These are phyloP conservation scores for Nilaparvata lugens DNA, from an alignment of 1,140 invertebrate genomes.

Conservation along the genomic window DNA sequence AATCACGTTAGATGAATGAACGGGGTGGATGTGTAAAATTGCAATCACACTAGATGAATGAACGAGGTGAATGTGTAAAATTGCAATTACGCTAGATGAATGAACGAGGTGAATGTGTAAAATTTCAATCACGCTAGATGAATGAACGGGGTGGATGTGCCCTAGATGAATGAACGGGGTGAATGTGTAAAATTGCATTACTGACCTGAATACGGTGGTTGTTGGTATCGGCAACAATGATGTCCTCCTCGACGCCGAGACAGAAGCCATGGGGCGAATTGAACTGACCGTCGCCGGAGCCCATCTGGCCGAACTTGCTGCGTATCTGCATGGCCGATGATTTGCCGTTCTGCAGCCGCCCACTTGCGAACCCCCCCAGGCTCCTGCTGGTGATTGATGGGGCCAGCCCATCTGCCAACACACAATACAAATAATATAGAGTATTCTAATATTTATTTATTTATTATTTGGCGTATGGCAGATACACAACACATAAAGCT, in stretches of 20 bases:
- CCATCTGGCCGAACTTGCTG: slow-evolving; percentile 88
- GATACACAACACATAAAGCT: too few relatives aligned
- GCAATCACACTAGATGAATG: too few relatives aligned
- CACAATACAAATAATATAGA: too few relatives aligned
- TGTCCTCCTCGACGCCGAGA: slow-evolving; percentile 86
- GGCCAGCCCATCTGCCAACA: neutral
- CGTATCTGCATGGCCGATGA: slow-evolving; percentile 66
- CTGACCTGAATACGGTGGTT: slow-evolving; percentile 86
- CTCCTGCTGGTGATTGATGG: neutral
- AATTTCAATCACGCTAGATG: neutral
- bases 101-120: too few relatives aligned
- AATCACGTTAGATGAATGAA: too few relatives aligned
- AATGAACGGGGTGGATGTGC: too few relatives aligned
- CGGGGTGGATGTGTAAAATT: too few relatives aligned
- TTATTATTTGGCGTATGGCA: too few relatives aligned
- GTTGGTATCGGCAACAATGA: slow-evolving; percentile 92
- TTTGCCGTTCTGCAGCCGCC: slow-evolving; percentile 26
- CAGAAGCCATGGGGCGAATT: slow-evolving; percentile 97
- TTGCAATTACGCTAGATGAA: too few relatives aligned
- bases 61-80: too few relatives aligned
- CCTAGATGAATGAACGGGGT: neutral
- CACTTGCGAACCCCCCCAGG: slow-evolving; percentile 9
- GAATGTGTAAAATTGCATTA: neutral
- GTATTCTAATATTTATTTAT: too few relatives aligned
- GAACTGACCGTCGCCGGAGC: slow-evolving; percentile 84